Base-by-base conservation (phyloP, 2,888 invertebrate species). In the Clanis bilineata region DNA sequence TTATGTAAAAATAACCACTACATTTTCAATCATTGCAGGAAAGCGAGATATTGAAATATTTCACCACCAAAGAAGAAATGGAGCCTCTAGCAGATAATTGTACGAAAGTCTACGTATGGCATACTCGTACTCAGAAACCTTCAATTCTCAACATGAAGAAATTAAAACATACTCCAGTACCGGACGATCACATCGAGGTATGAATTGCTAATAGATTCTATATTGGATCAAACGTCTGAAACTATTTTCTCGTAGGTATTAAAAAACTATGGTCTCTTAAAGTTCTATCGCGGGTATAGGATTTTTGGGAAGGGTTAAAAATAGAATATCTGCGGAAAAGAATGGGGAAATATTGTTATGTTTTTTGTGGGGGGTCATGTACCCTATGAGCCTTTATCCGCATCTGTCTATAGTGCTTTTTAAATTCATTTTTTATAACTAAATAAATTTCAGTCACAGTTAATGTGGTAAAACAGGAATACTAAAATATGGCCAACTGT, bases 61-160 rank as follows among this genome's bases (percentile, higher is more conserved):
- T 97, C 62, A 95, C 95, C 0, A 94, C 94, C 0, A 93, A 93
- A 66, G 93, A 95, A 3, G 95, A 98, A 54, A 83, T 99, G 58
- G 99, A 99, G 84, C 98, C 99, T 0, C 90, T 97, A 64, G 99
- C 98, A 0, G 96, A 97, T 67, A 94, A 95, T 69, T 99, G 99
- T 77, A 96, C 96, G 0, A 97, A 98, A 91, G 96, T 99, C n/a
- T 95, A 97, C 64, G 99, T 99, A 0, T 99, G 99, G 99, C 99
- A 99, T 80, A 99, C 99, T 2, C 93, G 99, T 74, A 99, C 99
- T 0, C 98, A 98, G 83, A 95, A 95, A 72, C 96, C 98, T 0
- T 94, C 95, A 54, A 92, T 98, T 59, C 93, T 93, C n/a, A 85
- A 83, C 63, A 80, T 72, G 92, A 96, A 81, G 96, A 97, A 86